Evolutionary conservation across 1,140 invertebrate species (phyloP), one percentile per base, ranked within the genome.

Genomic region (Drosophila ohnishii): DNA sequence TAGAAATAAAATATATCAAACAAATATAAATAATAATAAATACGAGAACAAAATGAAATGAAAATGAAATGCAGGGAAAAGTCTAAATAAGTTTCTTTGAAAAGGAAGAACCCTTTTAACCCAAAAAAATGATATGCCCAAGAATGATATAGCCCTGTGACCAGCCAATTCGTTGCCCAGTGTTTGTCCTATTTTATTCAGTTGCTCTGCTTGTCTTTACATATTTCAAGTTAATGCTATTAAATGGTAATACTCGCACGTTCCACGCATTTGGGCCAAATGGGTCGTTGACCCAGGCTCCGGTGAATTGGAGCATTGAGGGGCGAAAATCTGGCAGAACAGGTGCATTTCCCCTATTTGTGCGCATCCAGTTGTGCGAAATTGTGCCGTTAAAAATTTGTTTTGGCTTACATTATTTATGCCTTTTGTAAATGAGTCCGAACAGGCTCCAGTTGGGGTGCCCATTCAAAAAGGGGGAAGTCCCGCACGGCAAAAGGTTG

Each of bases 151-250:
- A 13, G 37, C 39, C 13, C 5, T 5, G 10, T 11, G 11, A 50
- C 32, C 39, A 55, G 39, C 44, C 58, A 76, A 35, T 58, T 45
- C 48, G 6, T 50, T 47, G 16, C 19, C 16, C 16, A 35, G 28
- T 10, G 28, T n/a, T 45, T 16, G 56, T 47, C 40, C 25, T 37
- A 32, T 39, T 66, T 77, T 74, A 78, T 72, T 87, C 55, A 65
- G 75, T 55, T 56, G 44, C 34, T 22, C 13, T 55, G 47, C 62
- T 40, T 70, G 71, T 57, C 78, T 72, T 48, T 70, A 74, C 79
- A 76, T 74, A 83, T 87, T 83, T 83, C 56, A 75, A 66, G 60
- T 69, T 83, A 87, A 86, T 87, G 61, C 75, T 53, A 83, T 83
- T 83, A 79, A 87, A 86, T 71, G 47, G 59, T 76, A 73, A 86